These are phyloP conservation scores for Sakesphorus luctuosus DNA, from an alignment of 2,113 vertebrate genomes.

Conservation along the genomic window DNA sequence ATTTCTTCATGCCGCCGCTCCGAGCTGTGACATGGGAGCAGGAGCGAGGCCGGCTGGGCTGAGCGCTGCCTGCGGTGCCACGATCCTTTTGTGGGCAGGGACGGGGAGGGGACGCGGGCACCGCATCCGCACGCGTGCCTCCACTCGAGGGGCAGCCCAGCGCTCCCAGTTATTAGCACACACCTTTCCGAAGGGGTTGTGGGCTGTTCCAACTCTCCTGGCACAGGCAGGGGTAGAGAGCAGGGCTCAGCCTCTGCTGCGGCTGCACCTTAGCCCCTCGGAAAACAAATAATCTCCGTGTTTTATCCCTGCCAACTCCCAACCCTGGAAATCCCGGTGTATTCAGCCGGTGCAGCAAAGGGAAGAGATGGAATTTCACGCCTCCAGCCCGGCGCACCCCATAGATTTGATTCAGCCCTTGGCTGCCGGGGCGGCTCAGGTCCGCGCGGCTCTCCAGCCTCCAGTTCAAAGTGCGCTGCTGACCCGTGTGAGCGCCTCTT, in stretches of 20 bases:
- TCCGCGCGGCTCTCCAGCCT: not conserved
- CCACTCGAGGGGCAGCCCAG: not conserved
- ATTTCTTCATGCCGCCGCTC: constrained; percentile 62
- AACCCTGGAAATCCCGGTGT: not conserved
- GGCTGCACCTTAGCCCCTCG: not conserved
- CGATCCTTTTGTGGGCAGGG: not conserved
- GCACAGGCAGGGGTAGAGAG: constrained; percentile 5
- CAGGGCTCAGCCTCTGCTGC: not conserved
- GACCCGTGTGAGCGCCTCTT: not conserved
- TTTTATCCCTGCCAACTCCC: not conserved
- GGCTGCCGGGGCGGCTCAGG: not conserved
- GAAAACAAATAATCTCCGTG: not conserved
- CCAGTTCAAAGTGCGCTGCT: constrained; percentile 18
- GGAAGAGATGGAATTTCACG: not conserved
- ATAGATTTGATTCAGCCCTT: not conserved
- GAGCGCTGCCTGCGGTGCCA: not conserved
- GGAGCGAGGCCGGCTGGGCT: not conserved
- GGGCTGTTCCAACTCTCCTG: constrained; percentile 48
- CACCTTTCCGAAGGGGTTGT: constrained; percentile 39
- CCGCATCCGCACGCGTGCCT: not conserved
- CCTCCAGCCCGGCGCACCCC: not conserved
- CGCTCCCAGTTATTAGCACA: not conserved
- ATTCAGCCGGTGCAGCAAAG: fast-evolving
- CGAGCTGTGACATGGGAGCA: constrained; percentile 35
- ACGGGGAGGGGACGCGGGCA: not conserved